A percentile compares a stretch with the other conserved stretches of the same genome.
Conservation (phyloP, 2,113 vertebrate species). For the Cepphus grylle region DNA sequence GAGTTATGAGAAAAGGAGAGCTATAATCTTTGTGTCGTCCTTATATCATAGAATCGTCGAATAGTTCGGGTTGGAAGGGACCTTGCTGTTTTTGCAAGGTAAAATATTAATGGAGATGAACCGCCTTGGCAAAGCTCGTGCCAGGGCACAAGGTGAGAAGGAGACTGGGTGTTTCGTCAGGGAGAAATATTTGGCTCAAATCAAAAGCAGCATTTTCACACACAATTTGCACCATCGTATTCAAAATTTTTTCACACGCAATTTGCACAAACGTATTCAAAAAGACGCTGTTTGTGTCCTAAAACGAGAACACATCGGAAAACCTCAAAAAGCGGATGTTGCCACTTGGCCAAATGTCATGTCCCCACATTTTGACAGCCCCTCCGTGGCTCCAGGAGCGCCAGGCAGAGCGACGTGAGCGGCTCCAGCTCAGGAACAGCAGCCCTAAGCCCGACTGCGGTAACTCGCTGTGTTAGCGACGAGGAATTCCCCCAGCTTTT, state of each 20-base stretch:
- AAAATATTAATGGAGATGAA: neutral
- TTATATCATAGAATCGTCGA: neutral
- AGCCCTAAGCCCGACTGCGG: neutral
- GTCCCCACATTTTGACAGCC: neutral
- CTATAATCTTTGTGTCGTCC: neutral
- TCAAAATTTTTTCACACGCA: neutral
- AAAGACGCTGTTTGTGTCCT: neutral
- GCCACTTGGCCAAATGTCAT: neutral
- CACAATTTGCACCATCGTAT: accelerated
- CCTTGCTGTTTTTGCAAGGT: neutral
- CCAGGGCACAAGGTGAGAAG: neutral
- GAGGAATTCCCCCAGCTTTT: neutral
- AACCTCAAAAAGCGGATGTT: neutral
- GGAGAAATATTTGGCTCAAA: neutral
- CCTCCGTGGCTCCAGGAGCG: neutral
- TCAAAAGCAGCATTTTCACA: neutral
- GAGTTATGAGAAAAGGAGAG: neutral
- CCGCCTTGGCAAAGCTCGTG: neutral
- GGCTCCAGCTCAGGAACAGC: neutral
- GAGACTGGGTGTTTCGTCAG: neutral
- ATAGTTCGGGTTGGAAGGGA: no score
- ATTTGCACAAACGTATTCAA: neutral
- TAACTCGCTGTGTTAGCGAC: accelerated
- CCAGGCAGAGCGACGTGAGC: neutral
- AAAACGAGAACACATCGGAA: neutral